These are phyloP conservation scores for Macrosoma leucophasiata DNA, from an alignment of 2,888 invertebrate species.

Conservation along the genomic window DNA sequence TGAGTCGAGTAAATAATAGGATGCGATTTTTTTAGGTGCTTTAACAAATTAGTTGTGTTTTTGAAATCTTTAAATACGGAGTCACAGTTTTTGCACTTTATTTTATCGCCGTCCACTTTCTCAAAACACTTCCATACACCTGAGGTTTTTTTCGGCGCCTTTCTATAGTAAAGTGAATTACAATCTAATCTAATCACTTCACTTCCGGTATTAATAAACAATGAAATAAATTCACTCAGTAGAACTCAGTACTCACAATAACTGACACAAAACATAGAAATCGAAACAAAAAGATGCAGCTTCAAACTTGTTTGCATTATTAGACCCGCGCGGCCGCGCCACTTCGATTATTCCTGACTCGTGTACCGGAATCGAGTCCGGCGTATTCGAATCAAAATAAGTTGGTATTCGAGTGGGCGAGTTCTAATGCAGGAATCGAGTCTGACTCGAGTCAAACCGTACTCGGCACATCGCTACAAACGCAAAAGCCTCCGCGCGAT, in stretches of 20 bases:
- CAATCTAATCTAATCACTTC: neutral
- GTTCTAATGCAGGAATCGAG: too few species aligned
- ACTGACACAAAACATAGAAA: slow-evolving; percentile 2
- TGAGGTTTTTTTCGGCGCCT: neutral
- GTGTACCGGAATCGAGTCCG: slow-evolving; percentile 18
- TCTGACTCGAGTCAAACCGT: too few species aligned
- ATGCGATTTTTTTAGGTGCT: too few species aligned
- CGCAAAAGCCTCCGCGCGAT: too few species aligned
- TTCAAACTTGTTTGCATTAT: slow-evolving; percentile 13
- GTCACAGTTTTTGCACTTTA: too few species aligned
- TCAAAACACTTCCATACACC: too few species aligned
- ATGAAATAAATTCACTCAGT: slow-evolving; percentile 3
- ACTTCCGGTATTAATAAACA: slow-evolving; percentile 2
- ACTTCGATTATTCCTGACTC: slow-evolving; percentile 16
- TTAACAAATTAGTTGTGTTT: too few species aligned
- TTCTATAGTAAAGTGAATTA: slow-evolving; percentile 3
- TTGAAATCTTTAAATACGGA: too few species aligned
- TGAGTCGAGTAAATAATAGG: too few species aligned
- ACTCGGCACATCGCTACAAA: too few species aligned
- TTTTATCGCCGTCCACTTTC: too few species aligned
- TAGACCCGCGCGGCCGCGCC: slow-evolving; percentile 6
- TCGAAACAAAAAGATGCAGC: neutral
- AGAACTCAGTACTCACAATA: slow-evolving; percentile 4
- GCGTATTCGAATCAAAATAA: slow-evolving; percentile 17
- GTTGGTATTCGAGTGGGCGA: slow-evolving; percentile 17